Evolutionary conservation across 2,797 vertebrate genomes (phyloP), one percentile per base, ranked within the genome.

Genomic region (Pelodytes ibericus): DNA sequence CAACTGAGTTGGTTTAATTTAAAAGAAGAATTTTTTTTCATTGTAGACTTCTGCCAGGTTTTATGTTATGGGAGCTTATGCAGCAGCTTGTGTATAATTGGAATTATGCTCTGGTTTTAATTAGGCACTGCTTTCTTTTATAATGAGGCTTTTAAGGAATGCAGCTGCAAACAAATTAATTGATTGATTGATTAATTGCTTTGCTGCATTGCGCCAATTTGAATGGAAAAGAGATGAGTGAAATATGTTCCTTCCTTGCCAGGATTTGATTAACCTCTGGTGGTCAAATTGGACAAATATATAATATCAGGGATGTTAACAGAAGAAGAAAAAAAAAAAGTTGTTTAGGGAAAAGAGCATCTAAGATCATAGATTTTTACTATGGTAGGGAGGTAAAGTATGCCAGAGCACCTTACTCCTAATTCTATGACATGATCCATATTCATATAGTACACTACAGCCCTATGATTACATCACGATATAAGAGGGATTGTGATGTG

Each of bases 161-260:
- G 60, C 67, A 70, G 67, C 66, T 76, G 74, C 66, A 71, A 76
- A 76, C 67, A 76, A 70, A 76, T 71, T 65, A 51, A 76, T 71
- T 65, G 30, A 71, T 72, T 77, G 75, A 77, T 71, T 72, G 75
- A 77, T 72, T 77, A 77, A 72, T 77, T 72, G 68, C 75, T 39
- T 66, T 72, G 69, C 75, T 66, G 75, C 62, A 72, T 59, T 72
- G 62, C 30, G 51, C 27, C 22, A 66, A 11, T 33, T 66, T 66
- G 36, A 31, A 36, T 59, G 29, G 27, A 56, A 51, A 59, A 59
- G 16, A 64, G 56, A 64, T 9, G 5, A 1, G 26, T 8, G 22
- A 49, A 71, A 71, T 27, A 39, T 10, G 25, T 53, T 61, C 31
- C 56, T 22, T n/a, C 6, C 10, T 20, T 60, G 58, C 31, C 3